A percentile compares a stretch with the other conserved stretches of the same genome.
These are phyloP conservation scores for Aradophagus sp. DNA, from an alignment of 1,140 invertebrate genomes.

Conservation along the genomic window DNA sequence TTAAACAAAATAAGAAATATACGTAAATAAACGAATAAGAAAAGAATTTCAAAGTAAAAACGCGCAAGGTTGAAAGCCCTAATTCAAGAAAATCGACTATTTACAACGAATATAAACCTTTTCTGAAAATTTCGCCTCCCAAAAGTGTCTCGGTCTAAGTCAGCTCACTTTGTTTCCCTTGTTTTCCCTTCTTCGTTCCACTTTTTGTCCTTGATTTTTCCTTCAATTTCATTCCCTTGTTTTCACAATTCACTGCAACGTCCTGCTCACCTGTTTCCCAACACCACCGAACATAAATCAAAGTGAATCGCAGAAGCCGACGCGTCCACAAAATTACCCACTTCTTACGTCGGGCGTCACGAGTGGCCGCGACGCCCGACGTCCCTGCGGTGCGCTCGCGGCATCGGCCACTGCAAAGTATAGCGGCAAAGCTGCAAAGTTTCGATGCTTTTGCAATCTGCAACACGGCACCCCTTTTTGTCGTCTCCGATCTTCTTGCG, in stretches of 20 bases:
- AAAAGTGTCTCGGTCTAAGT: too few species aligned
- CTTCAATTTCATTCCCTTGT: too few species aligned
- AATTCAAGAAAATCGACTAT: too few species aligned
- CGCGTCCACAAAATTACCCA: conserved; percentile 44
- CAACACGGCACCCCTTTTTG: conserved; percentile 9
- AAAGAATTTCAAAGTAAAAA: too few species aligned
- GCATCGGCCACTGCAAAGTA: conserved; percentile 28
- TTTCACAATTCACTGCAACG: conserved; percentile 26
- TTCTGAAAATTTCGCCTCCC: too few species aligned
- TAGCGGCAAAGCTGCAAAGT: conserved; percentile 46
- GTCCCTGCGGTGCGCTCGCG: conserved; percentile 40
- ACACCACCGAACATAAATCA: conserved; percentile 45
- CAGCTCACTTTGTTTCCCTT: too few species aligned
- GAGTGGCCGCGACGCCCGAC: conserved; percentile 7
- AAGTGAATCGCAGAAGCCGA: conserved; percentile 35
- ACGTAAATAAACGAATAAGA: too few species aligned
- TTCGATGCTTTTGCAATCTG: conserved; percentile 22
- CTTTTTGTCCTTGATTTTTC: conserved; percentile 5
- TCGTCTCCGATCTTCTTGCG: conserved; percentile 15
- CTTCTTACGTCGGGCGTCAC: conserved; percentile 38
- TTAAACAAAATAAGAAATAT: too few species aligned
- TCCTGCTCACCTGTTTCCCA: conserved; percentile 45
- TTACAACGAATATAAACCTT: too few species aligned
- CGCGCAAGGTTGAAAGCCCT: too few species aligned
- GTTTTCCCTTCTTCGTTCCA: neutral